Conservation (phyloP, 2,113 vertebrate species). For the Phyllostomus hastatus region DNA sequence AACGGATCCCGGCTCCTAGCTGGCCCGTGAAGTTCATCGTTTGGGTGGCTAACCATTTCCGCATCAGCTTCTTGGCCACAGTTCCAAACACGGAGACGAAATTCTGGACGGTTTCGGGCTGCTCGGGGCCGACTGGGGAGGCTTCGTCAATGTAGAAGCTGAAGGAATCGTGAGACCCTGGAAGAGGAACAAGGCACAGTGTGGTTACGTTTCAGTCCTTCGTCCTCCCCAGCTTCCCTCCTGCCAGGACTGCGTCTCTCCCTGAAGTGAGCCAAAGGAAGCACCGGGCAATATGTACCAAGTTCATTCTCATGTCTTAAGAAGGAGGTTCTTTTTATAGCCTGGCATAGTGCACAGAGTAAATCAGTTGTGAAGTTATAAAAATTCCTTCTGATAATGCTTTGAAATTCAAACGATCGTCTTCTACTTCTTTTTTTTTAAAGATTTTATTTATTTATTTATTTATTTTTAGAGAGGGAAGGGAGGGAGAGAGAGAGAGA, state of each 20-base stretch:
- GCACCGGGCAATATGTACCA: not conserved
- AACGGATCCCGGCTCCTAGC: slow-evolving; percentile 93
- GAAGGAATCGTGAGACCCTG: slow-evolving; percentile 98
- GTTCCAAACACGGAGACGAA: slow-evolving; percentile 98
- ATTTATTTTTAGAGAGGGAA: too few relatives aligned
- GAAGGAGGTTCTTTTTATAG: not conserved
- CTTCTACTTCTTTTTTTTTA: not conserved
- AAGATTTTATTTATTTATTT: too few relatives aligned
- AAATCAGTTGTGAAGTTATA: not conserved
- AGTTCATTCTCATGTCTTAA: not conserved
- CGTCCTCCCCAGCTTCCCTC: not conserved
- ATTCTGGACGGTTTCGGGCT: slow-evolving; percentile 97
- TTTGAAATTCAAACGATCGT: not conserved
- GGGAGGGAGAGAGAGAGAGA: too few relatives aligned
- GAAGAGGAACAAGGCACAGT: slow-evolving; percentile 69
- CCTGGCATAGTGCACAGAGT: not conserved
- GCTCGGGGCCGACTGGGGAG: slow-evolving; percentile 96
- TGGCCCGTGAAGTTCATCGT: slow-evolving; percentile 97
- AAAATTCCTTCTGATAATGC: not conserved
- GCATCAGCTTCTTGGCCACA: slow-evolving; percentile 98
- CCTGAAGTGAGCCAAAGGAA: not conserved
- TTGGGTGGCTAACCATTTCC: slow-evolving; percentile 98
- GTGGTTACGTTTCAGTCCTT: not conserved
- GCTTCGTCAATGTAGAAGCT: slow-evolving; percentile 99
- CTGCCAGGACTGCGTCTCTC: not conserved